phyloP scores from a whole-genome alignment of 2,113 vertebrate genomes.

The Planiliza haematocheilus region DNA sequence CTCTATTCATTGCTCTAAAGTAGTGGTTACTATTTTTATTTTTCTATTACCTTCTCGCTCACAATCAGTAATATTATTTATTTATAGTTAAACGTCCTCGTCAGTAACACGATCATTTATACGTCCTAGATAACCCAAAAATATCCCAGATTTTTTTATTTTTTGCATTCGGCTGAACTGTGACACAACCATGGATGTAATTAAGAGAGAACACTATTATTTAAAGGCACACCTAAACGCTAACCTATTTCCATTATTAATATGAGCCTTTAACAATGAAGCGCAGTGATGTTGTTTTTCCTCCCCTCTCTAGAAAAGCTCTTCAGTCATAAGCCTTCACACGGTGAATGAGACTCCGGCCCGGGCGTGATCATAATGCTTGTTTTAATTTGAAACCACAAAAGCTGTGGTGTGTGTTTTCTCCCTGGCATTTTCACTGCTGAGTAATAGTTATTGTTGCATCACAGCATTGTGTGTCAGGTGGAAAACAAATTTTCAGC shows the following conservation, averaged over 20 bases:
- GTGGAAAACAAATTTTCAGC: conserved; percentile 52
- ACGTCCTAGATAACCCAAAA: no score
- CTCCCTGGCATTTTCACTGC: conserved; percentile 47
- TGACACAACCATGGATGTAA: neutral
- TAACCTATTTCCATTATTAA: neutral
- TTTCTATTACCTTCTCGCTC: no score
- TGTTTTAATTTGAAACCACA: conserved; percentile 66
- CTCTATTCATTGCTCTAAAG: no score
- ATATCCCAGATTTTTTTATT: no score
- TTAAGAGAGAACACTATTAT: neutral
- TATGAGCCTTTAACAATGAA: neutral
- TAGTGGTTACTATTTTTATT: no score
- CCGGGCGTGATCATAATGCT: no score
- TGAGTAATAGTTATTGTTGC: conserved; percentile 60
- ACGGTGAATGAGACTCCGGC: conserved; percentile 40
- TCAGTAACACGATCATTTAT: no score
- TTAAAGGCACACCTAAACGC: neutral
- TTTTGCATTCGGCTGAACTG: no score
- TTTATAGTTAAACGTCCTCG: no score
- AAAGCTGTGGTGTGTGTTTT: conserved; percentile 48
- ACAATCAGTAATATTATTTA: no score
- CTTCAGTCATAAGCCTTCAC: conserved; percentile 43
- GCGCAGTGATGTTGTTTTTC: no score
- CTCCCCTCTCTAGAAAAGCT: no score
- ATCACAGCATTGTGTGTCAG: conserved; percentile 40